A percentile compares a stretch with the other conserved stretches of the same genome.
Conservation (phyloP, 2,113 vertebrate genomes). For the Hydropotes inermis region DNA sequence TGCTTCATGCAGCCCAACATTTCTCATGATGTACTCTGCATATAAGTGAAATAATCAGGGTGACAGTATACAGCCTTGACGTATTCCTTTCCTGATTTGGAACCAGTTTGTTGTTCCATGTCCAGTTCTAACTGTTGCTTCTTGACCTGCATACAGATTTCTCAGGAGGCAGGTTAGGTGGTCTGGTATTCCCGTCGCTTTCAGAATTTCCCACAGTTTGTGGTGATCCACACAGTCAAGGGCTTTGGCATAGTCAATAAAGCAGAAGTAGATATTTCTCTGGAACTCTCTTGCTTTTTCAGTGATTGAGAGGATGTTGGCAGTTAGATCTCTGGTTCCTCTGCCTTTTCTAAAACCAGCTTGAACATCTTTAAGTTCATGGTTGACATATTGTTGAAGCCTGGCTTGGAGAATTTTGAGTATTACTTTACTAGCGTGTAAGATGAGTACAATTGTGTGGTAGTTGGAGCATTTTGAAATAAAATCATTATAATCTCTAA, state of each 20-base stretch:
- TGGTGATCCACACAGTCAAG: neutral
- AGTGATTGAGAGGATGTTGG: neutral
- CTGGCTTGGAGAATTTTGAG: neutral
- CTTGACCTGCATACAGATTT: neutral
- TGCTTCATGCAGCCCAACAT: neutral
- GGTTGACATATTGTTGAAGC: neutral
- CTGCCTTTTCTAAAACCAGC: neutral
- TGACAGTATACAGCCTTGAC: neutral
- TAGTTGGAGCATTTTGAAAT: neutral
- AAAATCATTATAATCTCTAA: neutral
- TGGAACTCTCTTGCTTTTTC: neutral
- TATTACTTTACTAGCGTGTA: neutral
- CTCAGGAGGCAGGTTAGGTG: neutral
- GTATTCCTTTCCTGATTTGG: neutral
- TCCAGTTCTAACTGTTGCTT: neutral
- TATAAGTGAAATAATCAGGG: neutral
- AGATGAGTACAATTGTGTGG: neutral
- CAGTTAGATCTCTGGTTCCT: neutral
- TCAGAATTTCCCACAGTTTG: neutral
- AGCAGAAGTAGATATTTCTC: neutral
- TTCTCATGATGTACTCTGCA: neutral
- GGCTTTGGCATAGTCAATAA: neutral
- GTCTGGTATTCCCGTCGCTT: neutral
- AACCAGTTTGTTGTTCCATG: neutral
- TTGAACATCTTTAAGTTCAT: neutral